phyloP scores from a whole-genome alignment of 2,113 vertebrate genomes.

The Pterocles orientalis region DNA sequence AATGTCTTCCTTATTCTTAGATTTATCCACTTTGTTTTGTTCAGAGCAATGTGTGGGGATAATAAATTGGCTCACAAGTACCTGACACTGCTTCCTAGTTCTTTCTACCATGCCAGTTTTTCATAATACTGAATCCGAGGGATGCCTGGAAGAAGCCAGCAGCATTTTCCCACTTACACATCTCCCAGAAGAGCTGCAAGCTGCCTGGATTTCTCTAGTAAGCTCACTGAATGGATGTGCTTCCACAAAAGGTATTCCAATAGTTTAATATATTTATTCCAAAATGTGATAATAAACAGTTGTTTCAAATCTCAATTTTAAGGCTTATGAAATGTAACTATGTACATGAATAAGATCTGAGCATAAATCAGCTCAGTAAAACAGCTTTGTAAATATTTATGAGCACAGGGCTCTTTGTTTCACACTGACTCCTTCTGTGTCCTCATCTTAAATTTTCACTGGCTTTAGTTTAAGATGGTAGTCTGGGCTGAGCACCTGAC shows the following conservation, averaged over 20 bases:
- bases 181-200: not conserved
- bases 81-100: not conserved
- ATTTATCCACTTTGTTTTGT: conserved; percentile 23
- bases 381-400: conserved; percentile 50
- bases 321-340: conserved; percentile 41
- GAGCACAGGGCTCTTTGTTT: not conserved
- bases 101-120: not conserved
- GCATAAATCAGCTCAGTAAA: conserved; percentile 33
- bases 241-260: conserved; percentile 14
- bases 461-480: conserved; percentile 22
- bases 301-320: conserved; percentile 7
- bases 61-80: conserved; percentile 8
- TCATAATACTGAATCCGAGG: not conserved
- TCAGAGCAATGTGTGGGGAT: not conserved
- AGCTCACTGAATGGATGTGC: not conserved
- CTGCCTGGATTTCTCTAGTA: not conserved
- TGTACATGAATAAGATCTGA: not conserved
- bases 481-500: not conserved
- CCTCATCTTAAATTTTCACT: not conserved
- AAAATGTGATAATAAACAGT: not conserved
- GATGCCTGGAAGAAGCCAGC: not conserved
- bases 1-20: conserved; percentile 31
- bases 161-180: not conserved
- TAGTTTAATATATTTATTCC: conserved; percentile 43
- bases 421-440: not conserved